phyloP scores from a whole-genome alignment of 2,888 invertebrate species.

The Parnassius smintheus region DNA sequence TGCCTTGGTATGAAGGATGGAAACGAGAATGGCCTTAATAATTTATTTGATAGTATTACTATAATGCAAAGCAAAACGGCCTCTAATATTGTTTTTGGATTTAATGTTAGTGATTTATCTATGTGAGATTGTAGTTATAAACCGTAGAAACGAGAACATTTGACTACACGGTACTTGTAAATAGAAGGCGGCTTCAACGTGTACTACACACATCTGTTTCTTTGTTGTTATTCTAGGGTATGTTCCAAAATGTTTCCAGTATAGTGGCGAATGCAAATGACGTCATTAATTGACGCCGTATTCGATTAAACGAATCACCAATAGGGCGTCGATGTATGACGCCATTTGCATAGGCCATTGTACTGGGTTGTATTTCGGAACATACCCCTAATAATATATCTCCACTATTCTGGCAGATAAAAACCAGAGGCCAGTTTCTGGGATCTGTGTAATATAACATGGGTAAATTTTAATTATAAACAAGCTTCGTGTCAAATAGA shows the following conservation, averaged over 20 bases:
- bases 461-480: slow-evolving; percentile 35
- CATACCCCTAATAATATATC: slow-evolving; percentile 22
- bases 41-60: slow-evolving; percentile 58
- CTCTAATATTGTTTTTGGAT: slow-evolving; percentile 40
- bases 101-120: slow-evolving; percentile 42
- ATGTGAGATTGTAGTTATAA: slow-evolving; percentile 33
- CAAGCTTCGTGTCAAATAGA: slow-evolving; percentile 30
- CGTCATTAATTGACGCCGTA: no score
- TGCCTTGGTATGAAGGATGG: slow-evolving; percentile 55
- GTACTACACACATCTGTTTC: slow-evolving; percentile 7
- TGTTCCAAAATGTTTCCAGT: no score
- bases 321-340: no score
- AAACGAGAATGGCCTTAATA: slow-evolving; percentile 37
- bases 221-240: slow-evolving; percentile 20
- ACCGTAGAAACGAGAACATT: slow-evolving; percentile 21
- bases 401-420: slow-evolving; percentile 36
- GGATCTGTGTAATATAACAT: slow-evolving; percentile 46
- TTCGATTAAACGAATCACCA: no score
- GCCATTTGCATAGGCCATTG: no score
- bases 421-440: slow-evolving; percentile 39
- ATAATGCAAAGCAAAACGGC: slow-evolving; percentile 43
- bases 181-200: slow-evolving; percentile 18
- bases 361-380: no score
- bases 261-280: no score
- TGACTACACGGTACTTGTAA: slow-evolving; percentile 22